phyloP scores from a whole-genome alignment of 2,888 invertebrate species.

The Aporophyla nigra region DNA sequence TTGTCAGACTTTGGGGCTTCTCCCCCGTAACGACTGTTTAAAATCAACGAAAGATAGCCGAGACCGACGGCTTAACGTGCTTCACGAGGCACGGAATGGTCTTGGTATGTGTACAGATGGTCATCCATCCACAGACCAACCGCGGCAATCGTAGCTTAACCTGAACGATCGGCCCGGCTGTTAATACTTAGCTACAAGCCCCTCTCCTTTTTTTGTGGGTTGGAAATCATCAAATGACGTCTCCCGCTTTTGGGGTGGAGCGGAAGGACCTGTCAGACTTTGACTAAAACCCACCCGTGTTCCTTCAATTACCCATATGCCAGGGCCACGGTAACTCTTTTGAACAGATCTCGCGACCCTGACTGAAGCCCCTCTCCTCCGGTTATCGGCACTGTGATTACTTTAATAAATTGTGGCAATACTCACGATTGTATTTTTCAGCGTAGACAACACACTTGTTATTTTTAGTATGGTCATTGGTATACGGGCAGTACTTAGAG shows the following conservation, averaged over 20 bases:
- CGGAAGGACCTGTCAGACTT: no score
- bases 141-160: background rate
- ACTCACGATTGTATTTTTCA: slow-evolving; percentile 81
- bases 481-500: slow-evolving; percentile 74
- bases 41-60: no score
- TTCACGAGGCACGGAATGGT: no score
- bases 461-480: slow-evolving; percentile 68
- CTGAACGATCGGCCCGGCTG: background rate
- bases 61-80: no score
- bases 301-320: no score
- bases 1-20: background rate
- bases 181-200: no score
- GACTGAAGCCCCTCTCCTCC: background rate
- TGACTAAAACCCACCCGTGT: no score
- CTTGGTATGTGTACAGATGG: background rate
- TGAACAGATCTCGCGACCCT: no score
- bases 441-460: slow-evolving; percentile 79
- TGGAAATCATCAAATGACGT: no score
- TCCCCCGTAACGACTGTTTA: background rate
- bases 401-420: background rate
- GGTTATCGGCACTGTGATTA: background rate
- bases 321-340: no score
- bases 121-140: background rate
- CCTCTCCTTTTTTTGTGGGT: no score
- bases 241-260: no score